A percentile compares a stretch with the other conserved stretches of the same genome.
Conservation (phyloP, 2,888 invertebrate genomes). For the Erebia ligea region DNA sequence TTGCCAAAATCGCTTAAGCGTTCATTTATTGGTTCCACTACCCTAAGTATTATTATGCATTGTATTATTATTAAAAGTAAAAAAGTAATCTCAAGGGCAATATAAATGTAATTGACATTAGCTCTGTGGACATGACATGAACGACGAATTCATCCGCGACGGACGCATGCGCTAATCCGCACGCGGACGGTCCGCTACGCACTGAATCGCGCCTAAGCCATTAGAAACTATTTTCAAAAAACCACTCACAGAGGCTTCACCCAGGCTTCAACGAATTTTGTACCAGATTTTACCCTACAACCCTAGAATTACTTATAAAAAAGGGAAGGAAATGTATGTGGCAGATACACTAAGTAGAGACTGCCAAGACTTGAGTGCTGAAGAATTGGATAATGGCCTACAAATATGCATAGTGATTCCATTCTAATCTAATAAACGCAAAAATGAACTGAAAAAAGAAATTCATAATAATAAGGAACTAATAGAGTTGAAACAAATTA, state of each 20-base stretch:
- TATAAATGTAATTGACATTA: no score
- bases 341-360: neutral
- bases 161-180: no score
- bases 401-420: constrained; percentile 1
- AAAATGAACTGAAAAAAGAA: neutral
- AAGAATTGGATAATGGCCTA: neutral
- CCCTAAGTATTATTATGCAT: neutral
- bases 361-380: neutral
- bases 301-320: neutral
- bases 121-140: no score
- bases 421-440: neutral
- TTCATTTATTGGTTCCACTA: no score
- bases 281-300: neutral
- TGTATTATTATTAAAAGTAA: neutral
- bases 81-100: no score
- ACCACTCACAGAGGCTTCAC: neutral
- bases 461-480: neutral
- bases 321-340: constrained; percentile 1
- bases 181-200: no score
- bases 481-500: neutral
- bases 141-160: no score
- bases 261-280: neutral
- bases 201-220: no score
- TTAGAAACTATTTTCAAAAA: neutral
- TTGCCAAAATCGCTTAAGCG: no score